phyloP scores from a whole-genome alignment of 2,888 invertebrate species.

The Drosophila formosana region DNA sequence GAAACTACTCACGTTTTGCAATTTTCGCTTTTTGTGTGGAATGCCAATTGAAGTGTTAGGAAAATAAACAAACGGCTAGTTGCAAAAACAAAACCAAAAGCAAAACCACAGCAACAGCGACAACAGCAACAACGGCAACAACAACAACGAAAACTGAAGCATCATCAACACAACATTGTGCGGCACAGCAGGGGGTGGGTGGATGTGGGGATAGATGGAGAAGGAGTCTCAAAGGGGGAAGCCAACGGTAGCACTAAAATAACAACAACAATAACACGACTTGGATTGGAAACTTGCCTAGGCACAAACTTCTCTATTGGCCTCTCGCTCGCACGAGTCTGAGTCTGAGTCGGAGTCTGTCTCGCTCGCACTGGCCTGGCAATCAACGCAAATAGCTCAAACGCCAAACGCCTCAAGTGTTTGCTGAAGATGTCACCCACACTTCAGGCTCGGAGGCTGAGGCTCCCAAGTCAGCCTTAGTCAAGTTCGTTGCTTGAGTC shows the following conservation, averaged over 20 bases:
- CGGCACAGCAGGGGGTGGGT: conserved; percentile 17
- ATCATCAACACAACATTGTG: conserved; percentile 66
- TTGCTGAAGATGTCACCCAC: conserved; percentile 82
- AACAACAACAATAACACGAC: conserved; percentile 79
- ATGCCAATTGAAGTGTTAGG: conserved; percentile 82
- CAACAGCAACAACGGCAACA: conserved; percentile 31
- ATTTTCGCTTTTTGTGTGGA: conserved; percentile 82
- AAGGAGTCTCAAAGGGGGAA: conserved; percentile 9
- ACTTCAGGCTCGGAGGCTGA: conserved; percentile 56
- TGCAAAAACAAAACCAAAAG: conserved; percentile 58
- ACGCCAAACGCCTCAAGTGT: conserved; percentile 82
- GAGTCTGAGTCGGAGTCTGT: neutral
- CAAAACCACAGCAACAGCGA: conserved; percentile 23
- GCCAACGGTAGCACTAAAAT: conserved; percentile 79
- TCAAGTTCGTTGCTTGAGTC: conserved; percentile 79
- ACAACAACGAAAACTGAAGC: conserved; percentile 69
- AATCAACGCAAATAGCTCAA: conserved; percentile 81
- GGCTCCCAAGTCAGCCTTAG: conserved; percentile 49
- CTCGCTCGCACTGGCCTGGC: conserved; percentile 56
- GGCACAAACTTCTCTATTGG: conserved; percentile 46
- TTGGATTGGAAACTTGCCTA: conserved; percentile 55
- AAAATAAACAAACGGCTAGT: conserved; percentile 80
- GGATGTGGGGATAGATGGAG: conserved; percentile 1
- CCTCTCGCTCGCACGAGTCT: neutral
- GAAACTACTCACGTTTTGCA: conserved; percentile 82